Evolutionary conservation across 2,888 invertebrate species (phyloP).

Genomic region (Lottia gigantea): DNA sequence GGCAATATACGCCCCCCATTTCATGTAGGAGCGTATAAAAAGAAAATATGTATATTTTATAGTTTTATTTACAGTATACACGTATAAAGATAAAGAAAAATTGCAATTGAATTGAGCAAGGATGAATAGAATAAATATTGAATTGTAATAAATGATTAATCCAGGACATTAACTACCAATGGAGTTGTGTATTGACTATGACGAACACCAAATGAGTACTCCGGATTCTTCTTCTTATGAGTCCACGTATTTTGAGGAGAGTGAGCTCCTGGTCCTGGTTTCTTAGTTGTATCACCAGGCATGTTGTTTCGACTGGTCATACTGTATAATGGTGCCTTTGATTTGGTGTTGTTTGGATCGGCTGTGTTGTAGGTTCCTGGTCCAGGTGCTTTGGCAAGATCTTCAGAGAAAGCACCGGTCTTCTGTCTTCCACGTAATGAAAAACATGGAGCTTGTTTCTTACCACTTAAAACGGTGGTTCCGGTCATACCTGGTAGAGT

Average conservation of each 20-base stretch:
- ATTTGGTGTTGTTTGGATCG: slow-evolving; percentile 73
- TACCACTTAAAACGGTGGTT: slow-evolving; percentile 60
- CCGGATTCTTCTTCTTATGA: slow-evolving; percentile 55
- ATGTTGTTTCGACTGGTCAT: slow-evolving; percentile 84
- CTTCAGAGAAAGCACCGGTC: slow-evolving; percentile 57
- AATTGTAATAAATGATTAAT: background rate
- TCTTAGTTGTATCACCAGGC: slow-evolving; percentile 82
- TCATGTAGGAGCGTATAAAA: too few species aligned
- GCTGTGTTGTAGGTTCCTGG: slow-evolving; percentile 83
- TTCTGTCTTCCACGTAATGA: slow-evolving; percentile 89
- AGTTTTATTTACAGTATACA: too few species aligned
- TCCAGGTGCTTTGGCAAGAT: slow-evolving; percentile 71
- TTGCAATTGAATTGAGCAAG: too few species aligned
- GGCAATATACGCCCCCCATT: too few species aligned
- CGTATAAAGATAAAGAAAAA: too few species aligned
- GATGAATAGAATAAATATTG: too few species aligned
- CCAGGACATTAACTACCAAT: slow-evolving; percentile 39
- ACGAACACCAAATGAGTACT: slow-evolving; percentile 68
- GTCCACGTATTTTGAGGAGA: slow-evolving; percentile 77
- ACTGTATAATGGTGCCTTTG: slow-evolving; percentile 83
- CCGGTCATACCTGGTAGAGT: slow-evolving; percentile 62
- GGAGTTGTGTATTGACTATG: slow-evolving; percentile 66
- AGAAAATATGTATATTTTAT: too few species aligned
- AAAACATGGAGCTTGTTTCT: slow-evolving; percentile 78
- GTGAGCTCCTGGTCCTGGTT: slow-evolving; percentile 93